Conservation (phyloP, 2,888 invertebrate species). For the Lapara coniferarum region DNA sequence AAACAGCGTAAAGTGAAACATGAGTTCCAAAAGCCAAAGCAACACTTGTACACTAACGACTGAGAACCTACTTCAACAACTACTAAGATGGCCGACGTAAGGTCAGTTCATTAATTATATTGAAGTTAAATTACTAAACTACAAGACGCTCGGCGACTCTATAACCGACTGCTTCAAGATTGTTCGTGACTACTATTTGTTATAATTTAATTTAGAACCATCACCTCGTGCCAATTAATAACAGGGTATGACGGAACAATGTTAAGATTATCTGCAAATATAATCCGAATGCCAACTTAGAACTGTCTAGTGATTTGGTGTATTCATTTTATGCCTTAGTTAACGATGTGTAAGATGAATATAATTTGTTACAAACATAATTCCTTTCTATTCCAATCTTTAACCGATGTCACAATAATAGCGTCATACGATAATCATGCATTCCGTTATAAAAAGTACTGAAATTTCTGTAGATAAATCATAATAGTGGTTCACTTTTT, state of each 20-base stretch:
- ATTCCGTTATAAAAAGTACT: no score
- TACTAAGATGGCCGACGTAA: slow-evolving; percentile 46
- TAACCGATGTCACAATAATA: no score
- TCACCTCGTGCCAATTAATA: background rate
- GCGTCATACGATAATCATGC: no score
- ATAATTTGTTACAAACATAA: no score
- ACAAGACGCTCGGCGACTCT: slow-evolving; percentile 37
- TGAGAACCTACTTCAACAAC: slow-evolving; percentile 51
- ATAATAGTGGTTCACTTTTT: no score
- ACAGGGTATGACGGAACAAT: background rate
- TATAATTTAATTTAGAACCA: slow-evolving; percentile 21
- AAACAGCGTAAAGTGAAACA: background rate
- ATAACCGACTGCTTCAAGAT: slow-evolving; percentile 35
- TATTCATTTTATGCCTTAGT: no score
- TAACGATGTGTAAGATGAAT: no score
- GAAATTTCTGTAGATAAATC: no score
- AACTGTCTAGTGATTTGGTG: no score
- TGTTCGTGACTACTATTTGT: slow-evolving; percentile 34
- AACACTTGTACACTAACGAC: slow-evolving; percentile 48
- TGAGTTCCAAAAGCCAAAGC: slow-evolving; percentile 29
- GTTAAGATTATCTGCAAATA: background rate
- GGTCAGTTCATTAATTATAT: slow-evolving; percentile 63
- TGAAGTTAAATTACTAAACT: slow-evolving; percentile 53
- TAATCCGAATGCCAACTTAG: background rate
- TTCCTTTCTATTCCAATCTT: no score